Base-by-base conservation (phyloP, 2,113 vertebrate genomes). In the Glareola pratincola region DNA sequence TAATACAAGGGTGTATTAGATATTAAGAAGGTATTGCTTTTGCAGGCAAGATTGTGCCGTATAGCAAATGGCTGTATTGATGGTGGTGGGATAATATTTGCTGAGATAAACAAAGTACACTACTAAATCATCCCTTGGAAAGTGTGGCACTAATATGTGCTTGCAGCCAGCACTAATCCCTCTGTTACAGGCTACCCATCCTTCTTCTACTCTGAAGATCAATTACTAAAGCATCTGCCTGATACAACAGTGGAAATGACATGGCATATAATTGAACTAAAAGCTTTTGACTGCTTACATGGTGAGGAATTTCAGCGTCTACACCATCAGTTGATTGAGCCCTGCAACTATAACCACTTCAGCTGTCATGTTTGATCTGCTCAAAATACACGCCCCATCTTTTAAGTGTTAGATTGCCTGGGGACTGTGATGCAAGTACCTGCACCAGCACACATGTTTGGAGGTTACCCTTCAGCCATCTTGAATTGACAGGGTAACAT, bases 361-460 rank as follows among this genome's bases (percentile, higher is more conserved):
- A 76, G 6, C 23, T 74, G 50, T 83, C 67, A 26, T 26, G 7
- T 62, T 69, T 54, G 14, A 79, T 90, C 45, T 64, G 29, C 22
- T 50, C 54, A 37, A 92, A 92, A 62, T 16, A 66, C 17, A 24
- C 32, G 8, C 2, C 17, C 22, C 8, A 27, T 37, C 45, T 83
- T 69, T 73, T 34, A 83, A 14, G 12, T 66, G 36, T 73, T 73
- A 57, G 51, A 69, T 76, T 54, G n/a, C 14, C 30, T 32, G 36
- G 27, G 15, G 14, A 81, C 36, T 37, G 39, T 26, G 19, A 74
- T 80, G n/a, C 0, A 0, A 81, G 17, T 75, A 90, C 81, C 60
- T 75, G 18, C 5, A 11, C n/a, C 3, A 14, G 15, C 7, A 23
- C 8, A 26, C 0, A 1, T 2, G 2, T 43, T n/a, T 34, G 62